phyloP scores from a whole-genome alignment of 2,888 invertebrate genomes.

The Paralinhomoeus sp. region DNA sequence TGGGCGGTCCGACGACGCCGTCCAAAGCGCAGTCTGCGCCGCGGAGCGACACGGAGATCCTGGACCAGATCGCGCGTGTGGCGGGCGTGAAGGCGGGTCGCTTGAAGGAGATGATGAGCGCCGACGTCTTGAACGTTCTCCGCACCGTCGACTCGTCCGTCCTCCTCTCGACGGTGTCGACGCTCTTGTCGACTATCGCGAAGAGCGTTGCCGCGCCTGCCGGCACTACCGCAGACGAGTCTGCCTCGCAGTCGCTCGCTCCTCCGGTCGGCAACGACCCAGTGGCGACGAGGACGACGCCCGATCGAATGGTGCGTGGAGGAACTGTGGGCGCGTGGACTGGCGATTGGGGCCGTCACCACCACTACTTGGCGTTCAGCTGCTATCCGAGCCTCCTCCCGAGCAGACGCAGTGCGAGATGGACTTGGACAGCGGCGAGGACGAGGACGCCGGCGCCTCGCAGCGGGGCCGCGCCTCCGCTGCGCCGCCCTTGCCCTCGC shows the following conservation, averaged over 20 bases:
- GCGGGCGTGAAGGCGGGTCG: not conserved
- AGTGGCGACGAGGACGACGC: too few species aligned
- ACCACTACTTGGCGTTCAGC: too few species aligned
- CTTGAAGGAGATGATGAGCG: not conserved
- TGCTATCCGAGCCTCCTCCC: too few species aligned
- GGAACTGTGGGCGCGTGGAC: too few species aligned
- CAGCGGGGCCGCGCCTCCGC: not conserved
- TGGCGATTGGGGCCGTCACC: too few species aligned
- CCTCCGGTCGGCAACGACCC: too few species aligned
- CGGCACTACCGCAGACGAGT: too few species aligned
- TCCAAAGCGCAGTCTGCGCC: too few species aligned
- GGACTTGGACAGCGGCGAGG: not conserved
- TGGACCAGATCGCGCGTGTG: constrained; percentile 1
- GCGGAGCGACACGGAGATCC: not conserved
- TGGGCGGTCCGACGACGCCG: too few species aligned
- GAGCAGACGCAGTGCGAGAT: too few species aligned
- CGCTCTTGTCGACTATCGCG: constrained; percentile 2
- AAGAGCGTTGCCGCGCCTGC: not conserved
- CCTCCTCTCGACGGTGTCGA: constrained; percentile 3
- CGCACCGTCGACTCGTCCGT: constrained; percentile 1
- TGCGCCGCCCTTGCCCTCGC: not conserved
- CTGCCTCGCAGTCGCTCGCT: too few species aligned
- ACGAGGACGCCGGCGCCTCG: not conserved
- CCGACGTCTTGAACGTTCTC: not conserved
- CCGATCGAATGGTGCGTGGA: too few species aligned